A percentile compares a stretch with the other conserved stretches of the same genome.
Conservation (phyloP, 1,140 invertebrate genomes). For the Drosophila busckii region DNA sequence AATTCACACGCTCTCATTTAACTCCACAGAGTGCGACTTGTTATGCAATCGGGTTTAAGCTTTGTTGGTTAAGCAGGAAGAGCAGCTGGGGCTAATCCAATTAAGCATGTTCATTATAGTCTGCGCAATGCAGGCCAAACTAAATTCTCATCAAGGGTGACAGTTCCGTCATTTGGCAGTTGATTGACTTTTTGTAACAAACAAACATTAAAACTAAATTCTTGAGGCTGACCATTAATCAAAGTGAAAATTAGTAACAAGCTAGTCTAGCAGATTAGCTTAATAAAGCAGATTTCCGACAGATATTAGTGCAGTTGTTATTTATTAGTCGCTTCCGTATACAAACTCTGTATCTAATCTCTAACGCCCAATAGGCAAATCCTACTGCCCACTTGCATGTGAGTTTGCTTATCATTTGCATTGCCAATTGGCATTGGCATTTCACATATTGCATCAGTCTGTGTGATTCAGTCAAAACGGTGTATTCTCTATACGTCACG, state of each 20-base stretch:
- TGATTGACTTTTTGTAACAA: too few species aligned
- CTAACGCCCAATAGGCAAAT: too few species aligned
- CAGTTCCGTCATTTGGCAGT: conserved; percentile 63
- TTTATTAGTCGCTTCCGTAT: too few species aligned
- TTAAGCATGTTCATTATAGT: conserved; percentile 70
- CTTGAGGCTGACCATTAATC: background rate
- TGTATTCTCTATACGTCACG: conserved; percentile 63
- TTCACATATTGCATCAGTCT: conserved; percentile 1
- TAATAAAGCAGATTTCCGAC: too few species aligned
- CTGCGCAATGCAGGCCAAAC: conserved; percentile 64
- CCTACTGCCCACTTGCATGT: too few species aligned
- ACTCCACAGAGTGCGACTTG: conserved; percentile 19
- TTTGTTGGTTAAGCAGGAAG: conserved; percentile 17
- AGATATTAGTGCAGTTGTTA: too few species aligned
- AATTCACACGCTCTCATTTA: conserved; percentile 48
- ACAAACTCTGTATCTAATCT: too few species aligned
- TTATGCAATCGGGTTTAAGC: conserved; percentile 57
- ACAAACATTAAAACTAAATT: too few species aligned
- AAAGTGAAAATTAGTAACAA: too few species aligned
- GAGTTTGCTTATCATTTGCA: too few species aligned
- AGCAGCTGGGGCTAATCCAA: conserved; percentile 53
- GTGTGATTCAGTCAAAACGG: conserved; percentile 28
- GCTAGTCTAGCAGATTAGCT: too few species aligned
- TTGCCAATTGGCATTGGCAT: conserved; percentile 29
- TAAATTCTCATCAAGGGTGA: conserved; percentile 51